A percentile compares a stretch with the other conserved stretches of the same genome.
Evolutionary conservation across 1,140 invertebrate species (phyloP).

Genomic region (Helicoverpa armigera): DNA sequence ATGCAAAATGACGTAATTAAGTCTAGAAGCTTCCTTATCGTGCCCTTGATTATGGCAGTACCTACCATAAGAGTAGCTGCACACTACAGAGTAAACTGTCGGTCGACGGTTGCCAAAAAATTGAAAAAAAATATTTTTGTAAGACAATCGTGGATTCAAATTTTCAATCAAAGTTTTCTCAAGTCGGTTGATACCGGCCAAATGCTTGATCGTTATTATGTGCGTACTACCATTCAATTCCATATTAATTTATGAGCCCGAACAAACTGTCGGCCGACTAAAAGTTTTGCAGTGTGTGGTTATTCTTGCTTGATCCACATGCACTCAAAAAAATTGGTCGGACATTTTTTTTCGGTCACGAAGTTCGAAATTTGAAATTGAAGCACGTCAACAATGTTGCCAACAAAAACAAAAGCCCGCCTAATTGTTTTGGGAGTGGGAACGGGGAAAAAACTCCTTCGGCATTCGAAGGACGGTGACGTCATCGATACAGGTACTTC

Average conservation of each 20-base stretch:
- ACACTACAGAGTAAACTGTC: too few species aligned
- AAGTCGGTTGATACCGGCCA: too few species aligned
- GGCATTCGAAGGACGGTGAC: slow-evolving; percentile 79
- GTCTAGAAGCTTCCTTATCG: background rate
- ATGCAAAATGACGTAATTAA: slow-evolving; percentile 31
- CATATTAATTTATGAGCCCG: too few species aligned
- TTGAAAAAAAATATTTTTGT: too few species aligned
- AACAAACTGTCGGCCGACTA: too few species aligned
- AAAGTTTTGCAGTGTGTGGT: too few species aligned
- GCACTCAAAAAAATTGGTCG: slow-evolving; percentile 42
- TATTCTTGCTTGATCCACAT: slow-evolving; percentile 14
- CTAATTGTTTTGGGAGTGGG: slow-evolving; percentile 73
- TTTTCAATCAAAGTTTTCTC: too few species aligned
- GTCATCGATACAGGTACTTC: slow-evolving; percentile 70
- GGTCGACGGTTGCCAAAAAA: too few species aligned
- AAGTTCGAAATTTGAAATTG: slow-evolving; percentile 61
- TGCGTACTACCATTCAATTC: too few species aligned
- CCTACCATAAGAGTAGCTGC: background rate
- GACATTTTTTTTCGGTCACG: slow-evolving; percentile 46
- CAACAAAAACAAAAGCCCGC: slow-evolving; percentile 68
- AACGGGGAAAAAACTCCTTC: slow-evolving; percentile 66
- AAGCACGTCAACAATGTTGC: slow-evolving; percentile 62
- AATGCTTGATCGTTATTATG: too few species aligned
- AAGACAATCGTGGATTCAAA: too few species aligned
- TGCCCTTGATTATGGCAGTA: slow-evolving; percentile 23